Conservation (phyloP, 1,140 invertebrate species). For the Hyles vespertilio region DNA sequence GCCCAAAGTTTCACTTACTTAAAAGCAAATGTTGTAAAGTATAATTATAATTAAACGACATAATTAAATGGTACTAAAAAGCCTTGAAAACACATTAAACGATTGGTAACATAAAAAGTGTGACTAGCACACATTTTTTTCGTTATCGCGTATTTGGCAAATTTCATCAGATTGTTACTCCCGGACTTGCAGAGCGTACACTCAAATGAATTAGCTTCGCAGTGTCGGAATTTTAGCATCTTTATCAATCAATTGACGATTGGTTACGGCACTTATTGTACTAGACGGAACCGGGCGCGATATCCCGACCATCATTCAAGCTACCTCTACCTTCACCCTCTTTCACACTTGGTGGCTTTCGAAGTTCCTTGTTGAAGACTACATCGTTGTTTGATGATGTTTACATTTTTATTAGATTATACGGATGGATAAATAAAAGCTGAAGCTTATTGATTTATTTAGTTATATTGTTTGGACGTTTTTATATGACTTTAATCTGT, state of each 20-base stretch:
- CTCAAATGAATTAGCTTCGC: slow-evolving; percentile 11
- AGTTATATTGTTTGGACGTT: no score
- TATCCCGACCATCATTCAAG: neutral
- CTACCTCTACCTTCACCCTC: neutral
- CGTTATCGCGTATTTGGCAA: neutral
- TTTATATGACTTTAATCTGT: no score
- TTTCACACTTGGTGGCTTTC: neutral
- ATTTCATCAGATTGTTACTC: slow-evolving; percentile 25
- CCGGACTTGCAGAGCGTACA: slow-evolving; percentile 22
- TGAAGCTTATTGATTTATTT: no score
- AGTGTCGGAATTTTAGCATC: slow-evolving; percentile 9
- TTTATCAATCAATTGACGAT: slow-evolving; percentile 18
- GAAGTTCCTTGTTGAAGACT: neutral
- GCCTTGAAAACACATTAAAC: neutral
- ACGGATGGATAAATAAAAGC: no score
- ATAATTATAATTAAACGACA: neutral
- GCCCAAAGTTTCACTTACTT: no score
- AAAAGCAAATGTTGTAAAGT: neutral
- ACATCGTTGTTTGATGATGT: neutral
- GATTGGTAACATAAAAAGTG: slow-evolving; percentile 4
- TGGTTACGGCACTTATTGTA: slow-evolving; percentile 11
- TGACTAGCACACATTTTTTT: neutral
- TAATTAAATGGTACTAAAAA: slow-evolving; percentile 1
- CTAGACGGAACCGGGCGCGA: neutral
- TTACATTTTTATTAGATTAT: no score